These are phyloP conservation scores for Oxystoma pomonae DNA, from an alignment of 2,888 invertebrate species.

Conservation along the genomic window DNA sequence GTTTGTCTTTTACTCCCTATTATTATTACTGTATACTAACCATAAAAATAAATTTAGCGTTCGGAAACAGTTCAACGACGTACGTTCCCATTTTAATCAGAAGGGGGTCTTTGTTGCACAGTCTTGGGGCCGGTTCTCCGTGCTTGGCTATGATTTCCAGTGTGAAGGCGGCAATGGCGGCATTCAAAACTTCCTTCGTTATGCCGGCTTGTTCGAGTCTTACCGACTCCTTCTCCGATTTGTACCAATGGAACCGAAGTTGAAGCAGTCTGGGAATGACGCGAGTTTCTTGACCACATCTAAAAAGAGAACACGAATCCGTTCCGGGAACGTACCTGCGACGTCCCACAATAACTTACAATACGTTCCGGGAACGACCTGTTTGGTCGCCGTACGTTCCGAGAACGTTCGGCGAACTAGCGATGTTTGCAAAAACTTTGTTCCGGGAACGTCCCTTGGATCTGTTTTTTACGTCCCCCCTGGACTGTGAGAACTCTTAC, in stretches of 20 bases:
- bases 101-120: constrained; percentile 99
- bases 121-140: constrained; percentile 88
- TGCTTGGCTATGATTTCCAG: constrained; percentile 94
- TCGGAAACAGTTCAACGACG: constrained; percentile 92
- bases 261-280: constrained; percentile 95
- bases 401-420: too few species aligned
- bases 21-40: constrained; percentile 49
- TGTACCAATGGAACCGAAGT: constrained; percentile 93
- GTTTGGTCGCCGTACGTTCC: too few species aligned
- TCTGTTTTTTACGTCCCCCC: too few species aligned
- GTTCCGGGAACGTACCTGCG: too few species aligned
- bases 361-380: too few species aligned
- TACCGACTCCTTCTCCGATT: constrained; percentile 87
- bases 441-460: too few species aligned
- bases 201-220: constrained; percentile 93
- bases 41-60: constrained; percentile 97
- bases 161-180: constrained; percentile 95
- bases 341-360: too few species aligned
- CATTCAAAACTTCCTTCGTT: constrained; percentile 84
- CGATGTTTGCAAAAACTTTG: too few species aligned
- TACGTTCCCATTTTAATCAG: constrained; percentile 96
- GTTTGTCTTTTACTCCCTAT: too few species aligned
- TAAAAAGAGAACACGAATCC: constrained; percentile 47
- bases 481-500: too few species aligned
- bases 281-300: constrained; percentile 95